phyloP scores from a whole-genome alignment of 30 jellyfish, hydroid and myxozoan species.

The Nemopilema nomurai region DNA sequence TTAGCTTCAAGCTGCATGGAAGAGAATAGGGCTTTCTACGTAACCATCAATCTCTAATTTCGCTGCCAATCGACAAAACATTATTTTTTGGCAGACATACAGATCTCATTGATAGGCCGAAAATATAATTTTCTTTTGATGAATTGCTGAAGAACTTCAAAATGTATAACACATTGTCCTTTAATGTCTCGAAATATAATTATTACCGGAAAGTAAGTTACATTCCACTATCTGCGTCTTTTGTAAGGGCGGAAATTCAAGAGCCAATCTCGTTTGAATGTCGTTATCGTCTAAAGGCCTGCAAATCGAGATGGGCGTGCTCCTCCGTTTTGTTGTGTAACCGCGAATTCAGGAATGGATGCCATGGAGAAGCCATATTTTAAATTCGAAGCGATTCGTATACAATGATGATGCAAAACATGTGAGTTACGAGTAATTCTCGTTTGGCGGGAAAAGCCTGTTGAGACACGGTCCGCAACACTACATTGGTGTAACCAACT shows the following conservation, averaged over 20 bases:
- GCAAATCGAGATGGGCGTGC: not conserved
- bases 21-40: no score
- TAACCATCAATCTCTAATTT: no score
- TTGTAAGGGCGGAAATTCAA: not conserved
- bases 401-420: no score
- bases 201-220: conserved; percentile 31
- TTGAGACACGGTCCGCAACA: no score
- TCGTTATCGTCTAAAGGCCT: not conserved
- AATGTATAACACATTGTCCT: not conserved
- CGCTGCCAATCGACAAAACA: not conserved
- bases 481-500: no score
- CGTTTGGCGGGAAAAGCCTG: no score
- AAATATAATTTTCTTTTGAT: not conserved
- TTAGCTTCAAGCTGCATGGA: no score
- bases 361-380: no score
- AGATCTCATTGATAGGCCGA: not conserved
- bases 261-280: not conserved
- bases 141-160: not conserved
- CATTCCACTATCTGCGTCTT: not conserved
- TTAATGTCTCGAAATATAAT: conserved; percentile 21
- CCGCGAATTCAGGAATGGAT: no score
- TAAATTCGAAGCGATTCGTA: no score
- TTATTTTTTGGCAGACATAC: not conserved
- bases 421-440: no score
- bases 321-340: no score